Conservation (phyloP, 2,888 invertebrate genomes). For the Spodoptera littoralis region DNA sequence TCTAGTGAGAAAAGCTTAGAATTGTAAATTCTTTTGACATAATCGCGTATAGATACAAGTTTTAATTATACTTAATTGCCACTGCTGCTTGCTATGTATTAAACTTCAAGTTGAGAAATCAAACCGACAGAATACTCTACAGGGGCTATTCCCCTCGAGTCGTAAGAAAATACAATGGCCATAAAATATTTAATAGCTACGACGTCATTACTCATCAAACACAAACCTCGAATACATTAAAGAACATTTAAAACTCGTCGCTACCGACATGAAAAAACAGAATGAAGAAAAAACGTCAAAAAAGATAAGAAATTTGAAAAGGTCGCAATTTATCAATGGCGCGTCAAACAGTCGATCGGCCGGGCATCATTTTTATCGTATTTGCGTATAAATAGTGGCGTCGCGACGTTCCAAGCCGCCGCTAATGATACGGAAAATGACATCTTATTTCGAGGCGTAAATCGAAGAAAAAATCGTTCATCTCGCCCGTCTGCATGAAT, state of each 20-base stretch:
- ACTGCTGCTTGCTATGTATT: too few species aligned
- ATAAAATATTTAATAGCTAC: slow-evolving; percentile 43
- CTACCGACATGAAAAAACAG: slow-evolving; percentile 62
- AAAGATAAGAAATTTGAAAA: slow-evolving; percentile 79
- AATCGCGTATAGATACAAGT: background rate
- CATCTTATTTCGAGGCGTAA: slow-evolving; percentile 89
- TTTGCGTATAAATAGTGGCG: slow-evolving; percentile 89
- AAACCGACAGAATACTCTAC: slow-evolving; percentile 1
- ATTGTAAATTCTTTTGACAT: background rate
- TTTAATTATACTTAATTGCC: background rate
- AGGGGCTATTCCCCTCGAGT: background rate
- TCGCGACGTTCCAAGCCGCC: slow-evolving; percentile 82
- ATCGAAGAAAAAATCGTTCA: slow-evolving; percentile 89
- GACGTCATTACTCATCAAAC: slow-evolving; percentile 63
- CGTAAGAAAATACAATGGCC: slow-evolving; percentile 33
- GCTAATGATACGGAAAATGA: slow-evolving; percentile 90
- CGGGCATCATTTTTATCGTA: slow-evolving; percentile 88
- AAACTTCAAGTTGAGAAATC: slow-evolving; percentile 16
- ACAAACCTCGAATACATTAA: slow-evolving; percentile 64
- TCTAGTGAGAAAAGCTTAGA: background rate
- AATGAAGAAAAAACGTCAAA: slow-evolving; percentile 70
- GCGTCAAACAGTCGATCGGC: slow-evolving; percentile 87
- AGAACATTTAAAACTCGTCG: slow-evolving; percentile 66
- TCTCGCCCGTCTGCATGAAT: slow-evolving; percentile 87
- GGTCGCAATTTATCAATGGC: slow-evolving; percentile 87